Percentiles rank a stretch among this genome's conserved stretches.
Conservation (phyloP, 2,113 vertebrate species). For the Macaca nemestrina region DNA sequence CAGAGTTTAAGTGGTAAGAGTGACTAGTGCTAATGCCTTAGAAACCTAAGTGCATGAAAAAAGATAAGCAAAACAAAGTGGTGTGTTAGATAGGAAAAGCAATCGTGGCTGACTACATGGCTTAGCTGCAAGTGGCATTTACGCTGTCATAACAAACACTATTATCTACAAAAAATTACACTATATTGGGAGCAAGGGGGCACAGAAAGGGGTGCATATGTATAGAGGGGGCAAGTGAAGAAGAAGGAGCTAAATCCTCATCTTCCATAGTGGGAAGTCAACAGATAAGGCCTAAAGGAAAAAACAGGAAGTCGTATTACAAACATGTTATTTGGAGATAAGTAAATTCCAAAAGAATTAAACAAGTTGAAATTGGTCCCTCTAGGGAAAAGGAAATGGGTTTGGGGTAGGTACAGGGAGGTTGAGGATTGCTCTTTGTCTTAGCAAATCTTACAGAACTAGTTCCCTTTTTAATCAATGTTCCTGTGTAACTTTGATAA, state of each 20-base stretch:
- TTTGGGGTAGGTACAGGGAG: neutral
- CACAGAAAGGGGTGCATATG: rapidly evolving
- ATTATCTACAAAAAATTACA: neutral
- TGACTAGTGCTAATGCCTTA: neutral
- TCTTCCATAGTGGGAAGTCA: neutral
- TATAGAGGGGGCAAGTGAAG: neutral
- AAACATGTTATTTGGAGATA: slow-evolving; percentile 50
- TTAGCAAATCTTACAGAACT: neutral
- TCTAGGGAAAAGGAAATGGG: neutral
- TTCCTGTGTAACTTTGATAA: neutral
- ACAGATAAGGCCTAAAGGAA: slow-evolving; percentile 18
- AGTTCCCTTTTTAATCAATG: neutral
- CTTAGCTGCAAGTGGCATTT: neutral
- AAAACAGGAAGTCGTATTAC: slow-evolving; percentile 43
- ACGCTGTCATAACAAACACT: neutral
- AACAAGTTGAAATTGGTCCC: slow-evolving; percentile 3
- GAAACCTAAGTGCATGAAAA: neutral
- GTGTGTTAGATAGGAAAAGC: neutral
- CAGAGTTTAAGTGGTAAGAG: neutral
- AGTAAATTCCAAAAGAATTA: slow-evolving; percentile 44
- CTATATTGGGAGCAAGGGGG: too few relatives aligned
- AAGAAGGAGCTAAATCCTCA: neutral
- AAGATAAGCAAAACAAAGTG: neutral
- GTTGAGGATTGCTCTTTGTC: neutral
- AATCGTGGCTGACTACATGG: rapidly evolving